phyloP scores from a whole-genome alignment of 1,140 invertebrate species.

The Eubasilissa regina region DNA sequence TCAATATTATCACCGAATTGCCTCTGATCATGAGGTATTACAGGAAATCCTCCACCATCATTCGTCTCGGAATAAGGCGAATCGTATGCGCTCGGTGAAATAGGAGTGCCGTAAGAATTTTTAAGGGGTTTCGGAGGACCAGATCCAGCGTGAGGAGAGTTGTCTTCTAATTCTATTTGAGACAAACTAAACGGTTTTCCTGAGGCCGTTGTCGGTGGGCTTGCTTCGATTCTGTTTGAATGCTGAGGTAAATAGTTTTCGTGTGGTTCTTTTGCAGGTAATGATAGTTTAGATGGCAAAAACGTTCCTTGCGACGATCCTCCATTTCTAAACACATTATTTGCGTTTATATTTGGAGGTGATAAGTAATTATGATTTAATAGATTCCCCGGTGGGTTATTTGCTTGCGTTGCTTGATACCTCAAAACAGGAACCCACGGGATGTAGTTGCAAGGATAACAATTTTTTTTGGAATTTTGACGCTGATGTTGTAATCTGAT shows the following conservation, averaged over 20 bases:
- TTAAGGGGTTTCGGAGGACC: slow-evolving; percentile 28
- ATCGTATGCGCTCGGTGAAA: slow-evolving; percentile 48
- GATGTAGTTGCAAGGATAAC: slow-evolving; percentile 82
- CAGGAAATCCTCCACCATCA: slow-evolving; percentile 34
- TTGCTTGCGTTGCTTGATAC: slow-evolving; percentile 67
- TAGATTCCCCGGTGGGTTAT: slow-evolving; percentile 60
- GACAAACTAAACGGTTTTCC: slow-evolving; percentile 46
- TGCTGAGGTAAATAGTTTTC: slow-evolving; percentile 59
- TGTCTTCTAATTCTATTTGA: slow-evolving; percentile 21
- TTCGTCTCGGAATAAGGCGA: slow-evolving; percentile 49
- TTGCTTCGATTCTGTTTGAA: slow-evolving; percentile 42
- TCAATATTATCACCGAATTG: slow-evolving; percentile 2
- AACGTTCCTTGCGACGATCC: slow-evolving; percentile 23
- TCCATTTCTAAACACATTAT: not conserved
- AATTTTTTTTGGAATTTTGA: slow-evolving; percentile 69
- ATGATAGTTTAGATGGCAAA: slow-evolving; percentile 57
- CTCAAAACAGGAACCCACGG: slow-evolving; percentile 84
- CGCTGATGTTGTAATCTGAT: slow-evolving; percentile 37
- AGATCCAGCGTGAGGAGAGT: not conserved
- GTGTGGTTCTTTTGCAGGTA: slow-evolving; percentile 43
- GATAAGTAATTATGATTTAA: slow-evolving; percentile 40
- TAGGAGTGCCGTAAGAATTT: slow-evolving; percentile 57
- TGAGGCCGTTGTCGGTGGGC: slow-evolving; percentile 20
- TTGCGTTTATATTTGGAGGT: not conserved
- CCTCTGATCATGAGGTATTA: slow-evolving; percentile 12